Percentiles rank a stretch among this genome's conserved stretches.
Conservation (phyloP, 2,113 vertebrate genomes). For the Pterophyllum scalare region DNA sequence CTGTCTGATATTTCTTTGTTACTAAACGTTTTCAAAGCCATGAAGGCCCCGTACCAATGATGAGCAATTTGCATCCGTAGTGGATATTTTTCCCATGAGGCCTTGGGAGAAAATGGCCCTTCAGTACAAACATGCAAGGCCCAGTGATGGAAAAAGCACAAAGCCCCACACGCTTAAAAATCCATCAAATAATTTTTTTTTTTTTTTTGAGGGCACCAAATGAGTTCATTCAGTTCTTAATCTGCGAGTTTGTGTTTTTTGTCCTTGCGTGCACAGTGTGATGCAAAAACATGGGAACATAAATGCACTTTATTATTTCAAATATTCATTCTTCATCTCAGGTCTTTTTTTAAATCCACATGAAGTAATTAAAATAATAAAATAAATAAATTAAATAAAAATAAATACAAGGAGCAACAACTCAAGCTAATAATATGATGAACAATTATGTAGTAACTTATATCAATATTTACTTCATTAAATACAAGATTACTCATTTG, state of each 20-base stretch:
- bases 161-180: neutral
- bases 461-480: neutral
- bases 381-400: too few relatives aligned
- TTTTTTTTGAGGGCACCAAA: neutral
- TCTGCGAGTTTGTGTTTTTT: neutral
- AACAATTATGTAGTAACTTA: neutral
- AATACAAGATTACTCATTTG: neutral
- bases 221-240: neutral
- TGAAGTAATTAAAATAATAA: too few relatives aligned
- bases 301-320: neutral
- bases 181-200: neutral
- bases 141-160: neutral
- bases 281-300: neutral
- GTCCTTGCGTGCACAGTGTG: neutral
- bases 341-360: neutral
- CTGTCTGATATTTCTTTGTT: neutral
- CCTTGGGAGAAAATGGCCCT: conserved; percentile 45
- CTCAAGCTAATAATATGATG: neutral
- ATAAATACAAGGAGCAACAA: neutral
- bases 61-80: neutral
- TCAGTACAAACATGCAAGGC: conserved; percentile 3
- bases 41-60: neutral
- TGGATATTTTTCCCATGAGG: conserved; percentile 10
- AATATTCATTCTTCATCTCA: neutral
- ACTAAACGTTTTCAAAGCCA: neutral